These are phyloP conservation scores for Potamilus streckersoni DNA, from an alignment of 1,140 invertebrate species.

Conservation along the genomic window DNA sequence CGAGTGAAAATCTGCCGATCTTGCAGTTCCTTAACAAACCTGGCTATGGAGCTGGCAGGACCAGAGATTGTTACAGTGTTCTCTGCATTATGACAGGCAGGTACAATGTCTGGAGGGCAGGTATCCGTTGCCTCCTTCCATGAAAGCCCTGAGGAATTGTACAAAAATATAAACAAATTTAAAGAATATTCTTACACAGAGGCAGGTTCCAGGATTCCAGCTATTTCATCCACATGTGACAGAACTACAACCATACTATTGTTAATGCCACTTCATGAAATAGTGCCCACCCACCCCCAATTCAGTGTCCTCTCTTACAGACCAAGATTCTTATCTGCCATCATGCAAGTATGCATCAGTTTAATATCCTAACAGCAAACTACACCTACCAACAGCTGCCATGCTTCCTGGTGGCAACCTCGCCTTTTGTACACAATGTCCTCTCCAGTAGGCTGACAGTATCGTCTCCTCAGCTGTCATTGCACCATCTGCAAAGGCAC, in stretches of 20 bases:
- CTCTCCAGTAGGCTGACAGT: conserved; percentile 90
- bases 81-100: conserved; percentile 92
- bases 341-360: neutral
- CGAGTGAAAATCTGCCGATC: conserved; percentile 87
- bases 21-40: conserved; percentile 80
- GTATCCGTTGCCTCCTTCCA: conserved; percentile 85
- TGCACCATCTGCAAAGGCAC: conserved; percentile 95
- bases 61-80: conserved; percentile 96
- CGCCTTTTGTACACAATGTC: conserved; percentile 84
- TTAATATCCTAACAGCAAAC: too few species aligned
- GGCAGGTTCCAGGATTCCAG: neutral
- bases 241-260: neutral
- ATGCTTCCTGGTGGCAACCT: conserved; percentile 80
- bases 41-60: conserved; percentile 76
- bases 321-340: neutral
- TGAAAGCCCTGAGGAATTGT: conserved; percentile 75
- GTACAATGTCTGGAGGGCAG: conserved; percentile 80
- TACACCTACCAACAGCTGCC: conserved; percentile 80
- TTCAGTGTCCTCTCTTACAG: neutral
- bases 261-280: too few species aligned
- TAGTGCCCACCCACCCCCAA: too few species aligned
- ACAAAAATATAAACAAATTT: neutral
- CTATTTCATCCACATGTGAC: neutral
- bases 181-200: neutral
- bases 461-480: conserved; percentile 93